A percentile compares a stretch with the other conserved stretches of the same genome.
Evolutionary conservation across 1,140 invertebrate species (phyloP).

Genomic region (Caenorhabditis tropicalis): DNA sequence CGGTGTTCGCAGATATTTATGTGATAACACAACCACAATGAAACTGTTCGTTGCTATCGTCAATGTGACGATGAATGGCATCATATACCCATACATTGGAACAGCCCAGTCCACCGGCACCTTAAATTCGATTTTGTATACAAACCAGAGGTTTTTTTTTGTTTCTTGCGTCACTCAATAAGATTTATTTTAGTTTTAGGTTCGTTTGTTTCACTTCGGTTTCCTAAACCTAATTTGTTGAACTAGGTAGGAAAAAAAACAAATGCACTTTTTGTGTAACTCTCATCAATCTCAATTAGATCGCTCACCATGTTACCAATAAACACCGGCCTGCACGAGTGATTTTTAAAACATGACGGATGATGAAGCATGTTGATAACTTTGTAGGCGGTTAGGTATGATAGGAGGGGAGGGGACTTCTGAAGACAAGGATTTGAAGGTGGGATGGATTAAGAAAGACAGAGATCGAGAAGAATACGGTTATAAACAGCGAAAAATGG

Average conservation of each 20-base stretch:
- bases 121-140: constrained; percentile 54
- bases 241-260: neutral
- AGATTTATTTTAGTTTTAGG: neutral
- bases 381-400: too few species aligned
- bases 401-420: too few species aligned
- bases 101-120: constrained; percentile 68
- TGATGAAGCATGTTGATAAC: neutral
- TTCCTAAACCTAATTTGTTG: neutral
- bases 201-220: constrained; percentile 4
- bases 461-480: neutral
- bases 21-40: constrained; percentile 80
- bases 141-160: neutral
- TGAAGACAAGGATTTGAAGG: neutral
- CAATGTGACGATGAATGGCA: constrained; percentile 78
- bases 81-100: constrained; percentile 69
- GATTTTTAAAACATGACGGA: neutral
- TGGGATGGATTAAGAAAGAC: neutral
- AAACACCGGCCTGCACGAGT: constrained; percentile 6
- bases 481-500: too few species aligned
- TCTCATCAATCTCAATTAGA: too few species aligned
- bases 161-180: neutral
- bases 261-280: neutral
- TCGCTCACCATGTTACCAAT: constrained; percentile 3
- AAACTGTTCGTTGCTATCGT: constrained; percentile 89
- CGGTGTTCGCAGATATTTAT: constrained; percentile 78